Conservation (phyloP, 2,888 invertebrate species). For the Sarcophaga carnaria region DNA sequence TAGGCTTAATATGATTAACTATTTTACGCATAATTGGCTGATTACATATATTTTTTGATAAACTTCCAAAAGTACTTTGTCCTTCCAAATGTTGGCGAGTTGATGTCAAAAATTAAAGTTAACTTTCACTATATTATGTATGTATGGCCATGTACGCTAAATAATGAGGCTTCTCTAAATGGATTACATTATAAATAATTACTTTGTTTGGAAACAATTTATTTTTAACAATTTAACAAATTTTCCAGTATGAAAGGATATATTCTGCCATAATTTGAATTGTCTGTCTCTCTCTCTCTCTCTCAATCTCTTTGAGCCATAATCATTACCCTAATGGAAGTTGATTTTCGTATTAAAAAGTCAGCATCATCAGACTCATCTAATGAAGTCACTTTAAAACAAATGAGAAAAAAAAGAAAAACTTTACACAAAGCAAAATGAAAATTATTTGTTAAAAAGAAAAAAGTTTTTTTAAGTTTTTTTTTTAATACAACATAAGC, state of each 20-base stretch:
- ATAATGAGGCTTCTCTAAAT: constrained; percentile 9
- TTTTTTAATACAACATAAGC: not conserved
- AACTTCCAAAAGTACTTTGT: no score
- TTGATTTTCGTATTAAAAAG: not conserved
- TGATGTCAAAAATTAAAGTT: not conserved
- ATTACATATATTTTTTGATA: not conserved
- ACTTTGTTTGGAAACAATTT: constrained; percentile 41
- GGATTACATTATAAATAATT: constrained; percentile 10
- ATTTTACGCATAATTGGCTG: not conserved
- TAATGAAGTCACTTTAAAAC: constrained; percentile 41
- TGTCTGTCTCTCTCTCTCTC: not conserved
- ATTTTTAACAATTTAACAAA: not conserved
- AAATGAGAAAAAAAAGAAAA: not conserved
- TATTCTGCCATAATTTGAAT: constrained; percentile 16
- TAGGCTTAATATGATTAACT: not conserved
- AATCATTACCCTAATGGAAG: no score
- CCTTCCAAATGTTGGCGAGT: no score
- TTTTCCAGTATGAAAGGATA: not conserved
- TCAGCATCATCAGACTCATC: not conserved
- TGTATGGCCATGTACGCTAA: not conserved
- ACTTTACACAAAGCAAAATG: not conserved
- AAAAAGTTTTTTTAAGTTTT: not conserved
- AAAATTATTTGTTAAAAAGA: not conserved
- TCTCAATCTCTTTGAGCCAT: no score
- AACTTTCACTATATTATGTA: not conserved